These are phyloP conservation scores for Labia minor DNA, from an alignment of 2,888 invertebrate species.

Conservation along the genomic window DNA sequence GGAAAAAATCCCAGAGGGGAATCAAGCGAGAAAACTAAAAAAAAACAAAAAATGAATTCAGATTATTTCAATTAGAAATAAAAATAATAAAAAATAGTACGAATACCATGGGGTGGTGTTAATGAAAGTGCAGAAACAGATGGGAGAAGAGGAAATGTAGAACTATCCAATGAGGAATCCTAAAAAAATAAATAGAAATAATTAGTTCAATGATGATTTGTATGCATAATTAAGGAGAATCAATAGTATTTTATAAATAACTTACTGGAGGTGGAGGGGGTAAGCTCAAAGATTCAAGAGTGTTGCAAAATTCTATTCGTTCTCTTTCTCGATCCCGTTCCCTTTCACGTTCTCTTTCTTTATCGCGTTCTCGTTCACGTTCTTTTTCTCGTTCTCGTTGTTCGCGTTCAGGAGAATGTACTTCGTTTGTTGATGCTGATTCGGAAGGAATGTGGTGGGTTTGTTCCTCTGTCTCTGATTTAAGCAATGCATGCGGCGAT, in stretches of 20 bases:
- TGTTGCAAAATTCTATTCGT: constrained; percentile 28
- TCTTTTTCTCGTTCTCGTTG: constrained; percentile 21
- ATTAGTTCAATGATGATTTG: background rate
- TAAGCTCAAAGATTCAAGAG: constrained; percentile 27
- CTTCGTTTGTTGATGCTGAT: constrained; percentile 20
- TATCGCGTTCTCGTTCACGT: constrained; percentile 28
- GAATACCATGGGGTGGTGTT: constrained; percentile 61
- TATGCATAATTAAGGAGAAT: constrained; percentile 32
- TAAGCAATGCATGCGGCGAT: constrained; percentile 25
- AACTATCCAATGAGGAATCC: constrained; percentile 35
- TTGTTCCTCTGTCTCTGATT: constrained; percentile 24
- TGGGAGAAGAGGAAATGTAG: constrained; percentile 56
- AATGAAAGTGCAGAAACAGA: constrained; percentile 64
- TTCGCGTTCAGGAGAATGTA: constrained; percentile 21
- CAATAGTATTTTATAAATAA: constrained; percentile 23
- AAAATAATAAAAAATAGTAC: too few relatives aligned
- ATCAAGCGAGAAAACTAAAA: constrained; percentile 63
- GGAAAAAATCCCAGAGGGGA: constrained; percentile 64
- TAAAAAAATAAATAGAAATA: constrained; percentile 28
- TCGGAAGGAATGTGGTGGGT: background rate
- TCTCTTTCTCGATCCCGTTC: constrained; percentile 22
- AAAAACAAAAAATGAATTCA: too few relatives aligned
- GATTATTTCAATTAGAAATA: too few relatives aligned
- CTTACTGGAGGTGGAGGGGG: constrained; percentile 30
- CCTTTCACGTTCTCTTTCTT: constrained; percentile 16